phyloP scores from a whole-genome alignment of 2,888 invertebrate genomes.

The Rhimphoctona megacephalus region DNA sequence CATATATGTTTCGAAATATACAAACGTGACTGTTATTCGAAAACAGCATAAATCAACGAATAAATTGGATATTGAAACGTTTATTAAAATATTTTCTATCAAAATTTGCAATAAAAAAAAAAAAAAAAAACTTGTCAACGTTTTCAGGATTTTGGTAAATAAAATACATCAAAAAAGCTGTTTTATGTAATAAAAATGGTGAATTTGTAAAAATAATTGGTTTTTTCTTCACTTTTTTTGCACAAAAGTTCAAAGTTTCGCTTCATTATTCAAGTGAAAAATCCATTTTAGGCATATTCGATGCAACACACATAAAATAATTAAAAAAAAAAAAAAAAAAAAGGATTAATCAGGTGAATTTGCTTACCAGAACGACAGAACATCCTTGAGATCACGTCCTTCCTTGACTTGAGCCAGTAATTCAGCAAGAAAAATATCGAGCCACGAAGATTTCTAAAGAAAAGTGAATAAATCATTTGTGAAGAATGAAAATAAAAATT shows the following conservation, averaged over 20 bases:
- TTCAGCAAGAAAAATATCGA: slow-evolving; percentile 89
- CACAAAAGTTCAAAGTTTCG: not conserved
- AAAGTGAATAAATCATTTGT: too few species aligned
- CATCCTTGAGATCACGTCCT: slow-evolving; percentile 86
- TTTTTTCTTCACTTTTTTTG: not conserved
- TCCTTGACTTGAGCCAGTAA: slow-evolving; percentile 87
- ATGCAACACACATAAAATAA: not conserved
- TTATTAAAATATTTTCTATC: not conserved
- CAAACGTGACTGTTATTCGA: not conserved
- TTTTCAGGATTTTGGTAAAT: too few species aligned
- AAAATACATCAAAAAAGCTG: not conserved
- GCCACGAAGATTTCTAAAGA: slow-evolving; percentile 88
- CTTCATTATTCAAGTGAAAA: not conserved
- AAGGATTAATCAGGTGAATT: slow-evolving; percentile 42
- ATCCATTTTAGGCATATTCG: not conserved
- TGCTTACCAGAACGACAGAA: slow-evolving; percentile 88
- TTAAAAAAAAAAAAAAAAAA: slow-evolving; percentile 34
- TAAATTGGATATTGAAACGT: not conserved
- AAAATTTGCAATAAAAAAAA: not conserved
- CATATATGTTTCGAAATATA: not conserved
- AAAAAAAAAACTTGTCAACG: not conserved
- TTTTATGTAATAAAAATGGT: not conserved
- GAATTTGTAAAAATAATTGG: too few species aligned
- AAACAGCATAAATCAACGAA: not conserved
- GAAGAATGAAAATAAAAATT: not conserved